These are phyloP conservation scores for Pangasius larnaudii DNA, from an alignment of 2,797 vertebrate species.

Conservation along the genomic window DNA sequence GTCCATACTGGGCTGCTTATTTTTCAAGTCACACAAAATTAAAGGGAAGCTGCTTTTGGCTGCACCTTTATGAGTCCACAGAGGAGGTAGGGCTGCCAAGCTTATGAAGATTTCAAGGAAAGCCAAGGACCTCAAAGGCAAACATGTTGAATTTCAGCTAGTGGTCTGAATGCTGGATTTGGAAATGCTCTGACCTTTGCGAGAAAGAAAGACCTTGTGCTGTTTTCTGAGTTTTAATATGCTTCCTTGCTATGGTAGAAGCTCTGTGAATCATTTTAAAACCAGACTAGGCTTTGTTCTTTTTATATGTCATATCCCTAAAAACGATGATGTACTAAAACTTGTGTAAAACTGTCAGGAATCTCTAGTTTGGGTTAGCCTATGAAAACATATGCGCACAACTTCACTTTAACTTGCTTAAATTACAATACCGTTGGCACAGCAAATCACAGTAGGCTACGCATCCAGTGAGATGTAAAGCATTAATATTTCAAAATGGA, in stretches of 20 bases:
- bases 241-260: not conserved
- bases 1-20: not conserved
- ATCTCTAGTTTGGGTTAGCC: not conserved
- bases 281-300: not conserved
- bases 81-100: not conserved
- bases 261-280: not conserved
- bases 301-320: not conserved
- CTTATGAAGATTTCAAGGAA: constrained; percentile 35
- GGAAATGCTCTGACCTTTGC: constrained; percentile 42
- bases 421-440: not conserved
- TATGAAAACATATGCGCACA: not conserved
- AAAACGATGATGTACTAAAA: not conserved
- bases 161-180: constrained; percentile 9
- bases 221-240: constrained; percentile 5
- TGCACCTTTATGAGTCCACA: constrained; percentile 9
- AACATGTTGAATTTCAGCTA: constrained; percentile 1
- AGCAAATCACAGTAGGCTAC: not conserved
- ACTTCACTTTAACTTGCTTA: not conserved
- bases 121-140: constrained; percentile 10
- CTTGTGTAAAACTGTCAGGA: not conserved
- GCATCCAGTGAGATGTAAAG: not conserved
- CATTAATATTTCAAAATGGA: not conserved
- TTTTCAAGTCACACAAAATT: constrained; percentile 30
- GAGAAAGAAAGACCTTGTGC: constrained; percentile 25
- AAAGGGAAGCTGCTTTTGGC: constrained; percentile 16